A percentile compares a stretch with the other conserved stretches of the same genome.
These are phyloP conservation scores for Drosophila diplacantha DNA, from an alignment of 2,888 invertebrate genomes.

Conservation along the genomic window DNA sequence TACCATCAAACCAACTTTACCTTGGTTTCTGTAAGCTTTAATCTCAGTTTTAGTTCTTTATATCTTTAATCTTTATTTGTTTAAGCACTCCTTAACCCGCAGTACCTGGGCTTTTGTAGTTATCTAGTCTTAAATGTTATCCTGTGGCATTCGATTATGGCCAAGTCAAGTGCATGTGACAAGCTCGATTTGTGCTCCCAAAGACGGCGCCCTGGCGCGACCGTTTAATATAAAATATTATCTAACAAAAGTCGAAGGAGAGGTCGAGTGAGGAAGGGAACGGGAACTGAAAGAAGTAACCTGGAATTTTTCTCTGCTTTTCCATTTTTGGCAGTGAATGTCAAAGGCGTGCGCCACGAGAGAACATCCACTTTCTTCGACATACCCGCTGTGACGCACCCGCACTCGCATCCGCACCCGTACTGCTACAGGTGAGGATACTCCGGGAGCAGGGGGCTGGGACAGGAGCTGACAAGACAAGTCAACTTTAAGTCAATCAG, in stretches of 20 bases:
- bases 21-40: background rate
- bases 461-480: constrained; percentile 50
- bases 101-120: background rate
- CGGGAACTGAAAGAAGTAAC: constrained; percentile 29
- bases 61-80: background rate
- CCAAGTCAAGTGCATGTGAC: constrained; percentile 59
- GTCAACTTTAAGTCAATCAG: constrained; percentile 66
- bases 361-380: constrained; percentile 78
- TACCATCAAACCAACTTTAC: background rate
- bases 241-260: constrained; percentile 63
- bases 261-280: constrained; percentile 6
- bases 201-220: constrained; percentile 70
- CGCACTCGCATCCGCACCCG: constrained; percentile 66
- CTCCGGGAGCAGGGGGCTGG: background rate
- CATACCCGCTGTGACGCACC: constrained; percentile 78
- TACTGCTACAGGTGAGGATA: constrained; percentile 77
- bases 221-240: constrained; percentile 73
- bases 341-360: constrained; percentile 78
- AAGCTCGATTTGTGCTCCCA: constrained; percentile 63
- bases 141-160: constrained; percentile 28
- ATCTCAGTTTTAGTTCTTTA: background rate
- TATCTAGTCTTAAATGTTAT: constrained; percentile 22
- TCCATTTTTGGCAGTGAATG: constrained; percentile 73
- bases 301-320: constrained; percentile 29
- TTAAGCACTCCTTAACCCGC: background rate